Percentiles rank a stretch among this genome's conserved stretches.
phyloP scores from a whole-genome alignment of 2,113 vertebrate species.

The Lipophrys pholis region DNA sequence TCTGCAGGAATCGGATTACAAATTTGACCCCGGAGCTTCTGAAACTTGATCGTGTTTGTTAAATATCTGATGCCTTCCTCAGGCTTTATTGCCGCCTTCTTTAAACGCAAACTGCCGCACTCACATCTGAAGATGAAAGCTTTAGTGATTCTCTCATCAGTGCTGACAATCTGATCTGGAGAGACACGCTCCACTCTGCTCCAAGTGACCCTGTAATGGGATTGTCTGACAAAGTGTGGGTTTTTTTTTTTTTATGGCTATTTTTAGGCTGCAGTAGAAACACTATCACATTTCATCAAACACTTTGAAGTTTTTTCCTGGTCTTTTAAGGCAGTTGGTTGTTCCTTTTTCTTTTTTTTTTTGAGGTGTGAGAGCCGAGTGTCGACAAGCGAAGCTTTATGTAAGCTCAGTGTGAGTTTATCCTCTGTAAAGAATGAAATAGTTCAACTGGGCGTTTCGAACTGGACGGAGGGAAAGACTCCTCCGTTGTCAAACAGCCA shows the following conservation, averaged over 20 bases:
- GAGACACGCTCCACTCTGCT: conserved; percentile 66
- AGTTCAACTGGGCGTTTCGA: conserved; percentile 56
- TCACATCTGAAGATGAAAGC: conserved; percentile 44
- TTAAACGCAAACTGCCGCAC: conserved; percentile 35
- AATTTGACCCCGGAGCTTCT: conserved; percentile 7
- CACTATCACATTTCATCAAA: conserved; percentile 37
- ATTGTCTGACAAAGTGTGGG: conserved; percentile 55
- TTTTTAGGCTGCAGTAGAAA: conserved; percentile 62
- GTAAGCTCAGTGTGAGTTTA: conserved; percentile 30
- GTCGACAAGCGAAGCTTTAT: conserved; percentile 15
- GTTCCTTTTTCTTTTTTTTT: not conserved
- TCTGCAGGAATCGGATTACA: conserved; percentile 2
- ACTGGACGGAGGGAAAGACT: conserved; percentile 40
- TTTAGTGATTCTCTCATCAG: conserved; percentile 32
- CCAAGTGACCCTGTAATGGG: conserved; percentile 60
- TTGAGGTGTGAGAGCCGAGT: not conserved
- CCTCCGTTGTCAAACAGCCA: conserved; percentile 70
- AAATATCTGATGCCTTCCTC: conserved; percentile 23
- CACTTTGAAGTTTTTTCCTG: conserved; percentile 36
- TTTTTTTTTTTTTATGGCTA: conserved; percentile 59
- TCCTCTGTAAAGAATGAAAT: conserved; percentile 46
- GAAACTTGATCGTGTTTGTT: conserved; percentile 18
- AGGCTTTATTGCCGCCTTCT: conserved; percentile 9
- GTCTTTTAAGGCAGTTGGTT: conserved; percentile 15
- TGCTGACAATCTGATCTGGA: conserved; percentile 57